A percentile compares a stretch with the other conserved stretches of the same genome.
These are phyloP conservation scores for Xylocampa areola DNA, from an alignment of 2,888 invertebrate species.

Conservation along the genomic window DNA sequence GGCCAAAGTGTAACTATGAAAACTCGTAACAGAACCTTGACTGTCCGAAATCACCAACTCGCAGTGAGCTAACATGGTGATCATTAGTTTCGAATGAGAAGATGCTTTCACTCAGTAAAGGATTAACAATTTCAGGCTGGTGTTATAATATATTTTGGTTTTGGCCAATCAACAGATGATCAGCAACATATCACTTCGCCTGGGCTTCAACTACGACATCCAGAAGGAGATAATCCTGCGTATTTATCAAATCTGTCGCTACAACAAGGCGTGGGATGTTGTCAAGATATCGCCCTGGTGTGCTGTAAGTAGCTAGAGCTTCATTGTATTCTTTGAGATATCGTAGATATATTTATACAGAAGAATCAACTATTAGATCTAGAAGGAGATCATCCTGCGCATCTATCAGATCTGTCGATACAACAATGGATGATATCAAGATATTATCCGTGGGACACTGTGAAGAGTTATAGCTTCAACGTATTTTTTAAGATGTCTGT, in stretches of 20 bases:
- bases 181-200: constrained; percentile 90
- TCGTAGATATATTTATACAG: no score
- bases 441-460: constrained; percentile 94
- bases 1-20: no score
- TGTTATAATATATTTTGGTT: not conserved
- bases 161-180: constrained; percentile 73
- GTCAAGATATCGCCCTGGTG: constrained; percentile 93
- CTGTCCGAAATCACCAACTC: no score
- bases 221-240: constrained; percentile 88
- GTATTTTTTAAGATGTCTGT: no score
- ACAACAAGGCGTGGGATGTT: constrained; percentile 94
- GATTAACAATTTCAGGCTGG: no score
- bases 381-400: constrained; percentile 87
- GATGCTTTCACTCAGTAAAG: no score
- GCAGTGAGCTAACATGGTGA: no score
- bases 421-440: constrained; percentile 92
- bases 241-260: constrained; percentile 95
- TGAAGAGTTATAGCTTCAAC: constrained; percentile 81
- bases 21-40: no score
- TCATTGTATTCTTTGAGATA: no score
- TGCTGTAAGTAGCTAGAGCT: constrained; percentile 87
- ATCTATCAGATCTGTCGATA: constrained; percentile 95
- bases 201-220: constrained; percentile 91
- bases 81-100: no score
- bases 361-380: constrained; percentile 89